A percentile compares a stretch with the other conserved stretches of the same genome.
phyloP scores from a whole-genome alignment of 2,113 vertebrate species.

The Seriola aureovittata region DNA sequence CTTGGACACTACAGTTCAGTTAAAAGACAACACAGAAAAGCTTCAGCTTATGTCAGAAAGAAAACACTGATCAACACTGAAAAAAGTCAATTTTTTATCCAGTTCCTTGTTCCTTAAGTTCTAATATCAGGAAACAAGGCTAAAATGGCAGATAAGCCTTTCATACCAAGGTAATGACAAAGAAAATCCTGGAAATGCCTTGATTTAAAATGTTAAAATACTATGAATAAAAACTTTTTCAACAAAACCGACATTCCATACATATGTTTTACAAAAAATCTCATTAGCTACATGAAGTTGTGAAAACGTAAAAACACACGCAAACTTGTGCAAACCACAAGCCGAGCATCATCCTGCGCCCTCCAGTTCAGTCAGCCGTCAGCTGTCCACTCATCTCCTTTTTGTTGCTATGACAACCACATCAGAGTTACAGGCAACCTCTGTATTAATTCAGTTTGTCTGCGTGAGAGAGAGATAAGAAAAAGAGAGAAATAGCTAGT shows the following conservation, averaged over 20 bases:
- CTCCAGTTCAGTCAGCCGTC: conserved; percentile 4
- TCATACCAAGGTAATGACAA: neutral
- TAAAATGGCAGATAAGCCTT: neutral
- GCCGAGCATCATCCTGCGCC: conserved; percentile 3
- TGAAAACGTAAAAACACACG: neutral
- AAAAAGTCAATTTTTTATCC: no score
- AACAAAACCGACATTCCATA: neutral
- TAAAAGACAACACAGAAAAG: no score
- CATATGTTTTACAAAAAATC: neutral
- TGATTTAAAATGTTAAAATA: no score
- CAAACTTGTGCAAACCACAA: neutral
- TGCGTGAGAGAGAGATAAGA: conserved; percentile 1
- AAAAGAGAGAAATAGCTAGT: neutral
- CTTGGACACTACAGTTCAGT: no score
- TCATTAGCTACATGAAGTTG: neutral
- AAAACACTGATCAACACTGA: no score
- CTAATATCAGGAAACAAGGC: neutral
- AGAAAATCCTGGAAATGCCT: neutral
- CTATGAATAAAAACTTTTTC: no score
- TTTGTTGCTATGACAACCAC: conserved; percentile 58
- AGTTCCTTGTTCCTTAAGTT: neutral
- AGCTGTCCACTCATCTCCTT: conserved; percentile 28
- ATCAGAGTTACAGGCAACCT: conserved; percentile 32
- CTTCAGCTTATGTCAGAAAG: no score
- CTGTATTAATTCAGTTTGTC: conserved; percentile 37